These are phyloP conservation scores for Hemiscyllium ocellatum DNA, from an alignment of 2,113 vertebrate species.

Conservation along the genomic window DNA sequence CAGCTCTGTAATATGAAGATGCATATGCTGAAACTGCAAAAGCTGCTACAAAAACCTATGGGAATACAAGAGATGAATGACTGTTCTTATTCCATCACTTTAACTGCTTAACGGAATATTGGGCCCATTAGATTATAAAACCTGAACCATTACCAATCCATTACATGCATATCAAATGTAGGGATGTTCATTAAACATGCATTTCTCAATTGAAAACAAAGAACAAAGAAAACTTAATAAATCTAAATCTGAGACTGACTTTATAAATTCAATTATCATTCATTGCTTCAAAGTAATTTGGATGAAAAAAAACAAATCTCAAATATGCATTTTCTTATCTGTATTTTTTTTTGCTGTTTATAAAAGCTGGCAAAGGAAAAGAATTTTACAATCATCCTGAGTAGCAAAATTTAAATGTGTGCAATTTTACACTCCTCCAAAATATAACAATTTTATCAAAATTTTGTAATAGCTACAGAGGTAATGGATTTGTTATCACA, in stretches of 20 bases:
- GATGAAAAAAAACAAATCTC: too few species aligned
- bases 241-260: neutral
- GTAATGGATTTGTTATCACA: neutral
- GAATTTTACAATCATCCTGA: neutral
- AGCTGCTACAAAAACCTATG: constrained; percentile 82
- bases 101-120: neutral
- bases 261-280: neutral
- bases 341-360: neutral
- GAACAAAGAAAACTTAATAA: neutral
- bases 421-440: neutral
- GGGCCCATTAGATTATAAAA: neutral
- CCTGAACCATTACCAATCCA: neutral
- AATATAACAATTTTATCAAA: neutral
- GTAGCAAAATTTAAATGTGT: neutral
- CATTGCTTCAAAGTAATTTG: neutral
- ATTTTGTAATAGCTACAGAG: neutral
- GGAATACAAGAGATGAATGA: constrained; percentile 39
- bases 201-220: neutral
- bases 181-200: neutral
- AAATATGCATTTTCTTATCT: neutral
- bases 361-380: neutral
- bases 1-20: constrained; percentile 86
- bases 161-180: neutral
- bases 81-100: neutral
- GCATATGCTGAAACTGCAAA: constrained; percentile 88